These are phyloP conservation scores for Colletes gigas DNA, from an alignment of 1,140 invertebrate species.

Conservation along the genomic window DNA sequence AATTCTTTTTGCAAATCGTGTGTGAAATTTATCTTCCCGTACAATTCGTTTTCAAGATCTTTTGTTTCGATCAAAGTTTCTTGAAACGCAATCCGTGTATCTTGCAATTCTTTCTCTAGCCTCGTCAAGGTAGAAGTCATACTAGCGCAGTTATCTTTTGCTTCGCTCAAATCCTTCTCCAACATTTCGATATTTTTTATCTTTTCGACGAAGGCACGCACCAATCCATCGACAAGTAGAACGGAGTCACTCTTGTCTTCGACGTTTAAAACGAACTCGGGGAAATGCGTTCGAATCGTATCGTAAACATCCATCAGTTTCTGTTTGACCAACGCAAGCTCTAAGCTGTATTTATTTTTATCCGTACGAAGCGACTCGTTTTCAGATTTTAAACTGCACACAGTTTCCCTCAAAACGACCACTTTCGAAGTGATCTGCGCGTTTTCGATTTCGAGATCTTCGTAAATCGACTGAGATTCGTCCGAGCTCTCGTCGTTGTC, in stretches of 20 bases:
- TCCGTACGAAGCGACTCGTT: conserved; percentile 54
- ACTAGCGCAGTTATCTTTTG: background rate
- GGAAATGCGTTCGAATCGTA: background rate
- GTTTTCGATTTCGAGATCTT: conserved; percentile 58
- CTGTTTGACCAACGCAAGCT: conserved; percentile 54
- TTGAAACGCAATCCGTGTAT: conserved; percentile 11
- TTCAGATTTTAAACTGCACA: conserved; percentile 60
- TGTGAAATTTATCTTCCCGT: conserved; percentile 11
- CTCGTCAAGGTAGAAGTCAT: conserved; percentile 36
- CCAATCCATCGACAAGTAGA: background rate
- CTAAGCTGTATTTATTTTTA: conserved; percentile 62
- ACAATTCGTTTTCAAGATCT: conserved; percentile 40
- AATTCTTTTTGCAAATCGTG: conserved; percentile 4
- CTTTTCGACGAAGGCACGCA: conserved; percentile 35
- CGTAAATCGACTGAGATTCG: conserved; percentile 12
- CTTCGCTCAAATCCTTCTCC: conserved; percentile 19
- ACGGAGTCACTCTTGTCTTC: background rate
- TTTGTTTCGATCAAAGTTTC: conserved; percentile 23
- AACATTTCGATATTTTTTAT: conserved; percentile 19
- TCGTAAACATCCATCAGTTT: conserved; percentile 26
- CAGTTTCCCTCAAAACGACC: conserved; percentile 36
- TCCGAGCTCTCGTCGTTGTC: conserved; percentile 52
- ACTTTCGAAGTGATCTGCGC: conserved; percentile 51
- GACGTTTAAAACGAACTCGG: background rate
- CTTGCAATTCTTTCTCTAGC: conserved; percentile 43